Conservation (phyloP, 1,140 invertebrate genomes). For the Diachasma alloeum region DNA sequence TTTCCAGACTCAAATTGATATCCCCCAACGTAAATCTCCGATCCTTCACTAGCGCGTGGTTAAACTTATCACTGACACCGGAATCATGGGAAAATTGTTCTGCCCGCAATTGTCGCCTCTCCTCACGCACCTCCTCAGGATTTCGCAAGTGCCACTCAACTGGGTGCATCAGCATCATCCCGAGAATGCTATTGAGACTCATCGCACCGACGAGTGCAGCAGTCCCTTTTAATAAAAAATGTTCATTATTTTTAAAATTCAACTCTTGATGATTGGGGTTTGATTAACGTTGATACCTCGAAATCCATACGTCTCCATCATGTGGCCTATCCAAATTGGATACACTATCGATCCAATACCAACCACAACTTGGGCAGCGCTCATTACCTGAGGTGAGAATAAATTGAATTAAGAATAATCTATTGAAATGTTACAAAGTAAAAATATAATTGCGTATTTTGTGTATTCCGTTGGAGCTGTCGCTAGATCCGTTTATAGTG, state of each 20-base stretch:
- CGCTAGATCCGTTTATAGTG: no score
- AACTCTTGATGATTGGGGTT: no score
- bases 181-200: conserved; percentile 55
- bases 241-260: background rate
- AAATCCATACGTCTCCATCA: conserved; percentile 56
- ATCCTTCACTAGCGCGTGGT: background rate
- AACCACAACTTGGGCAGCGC: conserved; percentile 54
- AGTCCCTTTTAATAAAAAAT: conserved; percentile 47
- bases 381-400: conserved; percentile 51
- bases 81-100: conserved; percentile 21
- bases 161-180: conserved; percentile 61
- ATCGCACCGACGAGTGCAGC: conserved; percentile 55
- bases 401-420: no score
- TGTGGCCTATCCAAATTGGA: conserved; percentile 52
- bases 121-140: conserved; percentile 32
- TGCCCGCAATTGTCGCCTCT: conserved; percentile 25
- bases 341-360: conserved; percentile 56
- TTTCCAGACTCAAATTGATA: conserved; percentile 25
- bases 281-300: conserved; percentile 41
- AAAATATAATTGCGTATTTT: no score
- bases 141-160: conserved; percentile 53
- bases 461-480: no score
- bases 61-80: background rate
- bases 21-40: background rate
- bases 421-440: no score